Conservation (phyloP, 2,797 vertebrate species). For the Eupleurogrammus muticus region DNA sequence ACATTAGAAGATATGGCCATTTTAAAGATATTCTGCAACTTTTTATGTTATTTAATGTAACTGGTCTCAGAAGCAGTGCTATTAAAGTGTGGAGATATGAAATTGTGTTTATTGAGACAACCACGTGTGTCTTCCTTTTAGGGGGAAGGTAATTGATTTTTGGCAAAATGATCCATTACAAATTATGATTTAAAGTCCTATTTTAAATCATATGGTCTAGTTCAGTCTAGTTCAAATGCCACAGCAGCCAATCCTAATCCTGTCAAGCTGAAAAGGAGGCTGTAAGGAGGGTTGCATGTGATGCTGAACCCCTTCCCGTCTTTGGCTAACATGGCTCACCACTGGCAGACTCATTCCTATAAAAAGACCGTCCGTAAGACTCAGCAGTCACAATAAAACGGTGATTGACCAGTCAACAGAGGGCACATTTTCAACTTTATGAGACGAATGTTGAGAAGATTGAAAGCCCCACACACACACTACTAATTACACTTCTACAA, state of each 20-base stretch:
- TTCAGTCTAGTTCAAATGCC: conserved; percentile 7
- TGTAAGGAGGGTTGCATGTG: conserved; percentile 1
- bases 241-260: conserved; percentile 2
- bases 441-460: conserved; percentile 52
- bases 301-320: conserved; percentile 34
- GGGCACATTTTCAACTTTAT: conserved; percentile 45
- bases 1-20: conserved; percentile 37
- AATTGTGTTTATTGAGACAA: conserved; percentile 26
- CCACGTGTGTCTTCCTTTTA: neutral
- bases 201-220: neutral
- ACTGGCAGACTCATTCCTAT: conserved; percentile 42
- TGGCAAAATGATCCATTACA: neutral
- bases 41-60: conserved; percentile 50
- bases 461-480: conserved; percentile 62
- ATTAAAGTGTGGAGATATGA: conserved; percentile 40
- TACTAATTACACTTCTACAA: conserved; percentile 70
- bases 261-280: conserved; percentile 16
- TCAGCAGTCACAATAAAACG: conserved; percentile 64
- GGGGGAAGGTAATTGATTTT: conserved; percentile 12
- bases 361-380: conserved; percentile 50
- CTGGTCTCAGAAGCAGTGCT: conserved; percentile 34
- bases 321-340: conserved; percentile 32
- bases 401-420: conserved; percentile 29
- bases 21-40: no score
- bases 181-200: conserved; percentile 1